Evolutionary conservation across 2,797 vertebrate genomes (phyloP), one percentile per base, ranked within the genome.

Genomic region (Chaunax sp.): DNA sequence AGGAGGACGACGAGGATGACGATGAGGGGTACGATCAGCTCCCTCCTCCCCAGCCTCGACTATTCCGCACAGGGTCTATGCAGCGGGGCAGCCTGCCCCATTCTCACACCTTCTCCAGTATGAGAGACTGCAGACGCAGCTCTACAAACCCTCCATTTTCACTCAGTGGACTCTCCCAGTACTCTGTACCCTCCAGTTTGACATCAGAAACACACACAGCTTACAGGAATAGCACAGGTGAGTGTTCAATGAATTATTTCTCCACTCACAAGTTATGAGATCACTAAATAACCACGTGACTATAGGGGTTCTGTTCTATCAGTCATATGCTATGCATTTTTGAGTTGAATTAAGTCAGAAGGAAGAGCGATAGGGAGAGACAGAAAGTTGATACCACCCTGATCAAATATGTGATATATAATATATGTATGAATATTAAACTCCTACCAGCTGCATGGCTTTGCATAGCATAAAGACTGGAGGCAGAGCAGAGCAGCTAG

Each of bases 31-130:
- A 96, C 49, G 97, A 98, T 84, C 95, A 97, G 75, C 89, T 99
- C 19, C 97, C 97, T 1, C 95, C 97, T 65, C 97, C 98, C 0
- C 97, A 99, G 90, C 97, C 96, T 0, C 95, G 96, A 18, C 94
- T 98, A 46, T 96, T 96, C 56, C 95, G 96, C 47, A 95, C 96
- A 40, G 93, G 95, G 15, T 96, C 97, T 26, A 96, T 97, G 91
- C 97, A 97, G 88, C 94, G 95, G 84, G 94, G 96, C 47, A 91
- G 95, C 75, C 92, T 96, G 77, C 94, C 97, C 66, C 98, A 99
- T 80, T 98, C 97, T 49, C 96, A 98, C 91, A 98, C 96, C 90
- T 98, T 99, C 89, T 97, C 97, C 81, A 97, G 95, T 87, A 95
- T 96, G 72, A 94, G 97, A 84, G 98, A 98, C 70, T 97, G 96